phyloP scores from a whole-genome alignment of 2,113 vertebrate genomes.

The Siphamia tubifer region DNA sequence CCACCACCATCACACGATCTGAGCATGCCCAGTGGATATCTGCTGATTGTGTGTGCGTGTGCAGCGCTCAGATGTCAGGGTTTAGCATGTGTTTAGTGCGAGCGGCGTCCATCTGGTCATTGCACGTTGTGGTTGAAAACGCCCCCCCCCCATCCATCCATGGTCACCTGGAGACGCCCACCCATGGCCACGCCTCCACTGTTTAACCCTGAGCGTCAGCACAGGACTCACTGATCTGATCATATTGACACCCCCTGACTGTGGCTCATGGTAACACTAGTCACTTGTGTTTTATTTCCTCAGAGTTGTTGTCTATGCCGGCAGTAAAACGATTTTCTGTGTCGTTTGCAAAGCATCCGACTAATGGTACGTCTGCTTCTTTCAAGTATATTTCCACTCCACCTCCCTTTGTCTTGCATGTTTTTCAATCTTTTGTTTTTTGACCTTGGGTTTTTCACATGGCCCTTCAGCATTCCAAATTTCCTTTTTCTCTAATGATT shows the following conservation, averaged over 20 bases:
- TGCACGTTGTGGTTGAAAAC: too few species aligned
- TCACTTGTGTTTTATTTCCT: constrained; percentile 95
- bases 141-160: too few species aligned
- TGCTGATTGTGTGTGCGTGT: too few species aligned
- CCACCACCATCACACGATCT: too few species aligned
- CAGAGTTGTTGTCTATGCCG: constrained; percentile 99
- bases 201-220: too few species aligned
- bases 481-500: constrained; percentile 25
- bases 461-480: constrained; percentile 62
- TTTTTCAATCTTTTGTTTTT: constrained; percentile 75
- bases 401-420: constrained; percentile 84
- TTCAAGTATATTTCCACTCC: constrained; percentile 84
- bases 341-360: constrained; percentile 99
- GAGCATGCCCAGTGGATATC: too few species aligned
- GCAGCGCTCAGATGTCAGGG: too few species aligned
- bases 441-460: constrained; percentile 43
- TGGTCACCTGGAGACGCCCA: too few species aligned
- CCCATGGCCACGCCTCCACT: too few species aligned
- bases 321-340: constrained; percentile 99
- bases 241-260: not conserved
- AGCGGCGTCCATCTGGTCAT: too few species aligned
- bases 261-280: constrained; percentile 84
- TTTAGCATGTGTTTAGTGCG: too few species aligned
- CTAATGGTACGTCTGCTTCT: constrained; percentile 99
- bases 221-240: too few species aligned